Evolutionary conservation across 2,113 vertebrate species (phyloP), one percentile per base, ranked within the genome.

Genomic region (Trogon melanurus): DNA sequence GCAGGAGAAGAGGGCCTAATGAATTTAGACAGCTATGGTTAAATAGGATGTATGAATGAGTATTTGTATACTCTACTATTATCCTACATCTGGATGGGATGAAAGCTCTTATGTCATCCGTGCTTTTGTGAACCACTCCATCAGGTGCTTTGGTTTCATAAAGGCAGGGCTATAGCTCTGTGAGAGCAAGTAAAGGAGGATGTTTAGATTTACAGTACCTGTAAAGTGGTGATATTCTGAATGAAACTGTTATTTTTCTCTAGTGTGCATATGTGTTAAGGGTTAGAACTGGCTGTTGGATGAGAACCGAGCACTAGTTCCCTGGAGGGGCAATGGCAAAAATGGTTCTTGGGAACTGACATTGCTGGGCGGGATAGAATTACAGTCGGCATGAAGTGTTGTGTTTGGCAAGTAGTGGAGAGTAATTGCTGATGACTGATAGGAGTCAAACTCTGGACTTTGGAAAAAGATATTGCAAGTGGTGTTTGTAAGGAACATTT

Each of bases 351-450:
- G 67, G 74, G 79, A 88, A 57, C 26, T 58, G 53, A 44, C 10
- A 3, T 71, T 53, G 17, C 53, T 79, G 81, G 32, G 45, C 51
- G 45, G 62, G n/a, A 45, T 76, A 53, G 51, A 76, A 30, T 88
- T 94, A 53, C 73, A 53, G 58, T 51, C 50, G 75, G 57, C 9
- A 9, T 57, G 67, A 34, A 62, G 9, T 3, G 8, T 6, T 94
- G 12, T 75, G 15, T 70, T 69, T 83, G 54, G 27, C 38, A 38
- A 89, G 57, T 65, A 51, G 50, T 7, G 26, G 16, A 84, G 73
- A 60, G 45, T 79, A 81, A 92, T 84, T 92, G 84, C 51, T 81
- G 84, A 54, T 92, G 84, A 73, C 72, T 84, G 64, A 70, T 81
- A 89, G 44, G 21, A 71, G 30, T 53, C 48, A 81, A 62, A 78